Conservation (phyloP, 2,797 vertebrate species). For the Scyliorhinus canicula region DNA sequence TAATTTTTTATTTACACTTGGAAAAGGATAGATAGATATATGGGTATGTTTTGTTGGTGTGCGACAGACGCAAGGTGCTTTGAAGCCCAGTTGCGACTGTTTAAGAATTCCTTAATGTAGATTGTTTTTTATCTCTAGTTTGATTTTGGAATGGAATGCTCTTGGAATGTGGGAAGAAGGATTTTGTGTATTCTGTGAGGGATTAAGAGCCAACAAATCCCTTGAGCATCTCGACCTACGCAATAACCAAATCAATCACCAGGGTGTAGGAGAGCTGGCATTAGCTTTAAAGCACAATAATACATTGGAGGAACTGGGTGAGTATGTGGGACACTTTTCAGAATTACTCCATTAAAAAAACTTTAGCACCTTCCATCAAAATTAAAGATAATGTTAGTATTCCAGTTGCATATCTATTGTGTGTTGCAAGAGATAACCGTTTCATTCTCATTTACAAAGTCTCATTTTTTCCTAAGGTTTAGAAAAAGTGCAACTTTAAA, state of each 20-base stretch:
- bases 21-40: not conserved
- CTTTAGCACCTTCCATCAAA: not conserved
- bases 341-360: not conserved
- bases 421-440: not conserved
- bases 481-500: not conserved
- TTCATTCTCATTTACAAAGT: not conserved
- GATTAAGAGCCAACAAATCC: constrained; percentile 62
- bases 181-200: constrained; percentile 79
- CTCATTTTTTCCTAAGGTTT: not conserved
- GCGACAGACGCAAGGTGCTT: not conserved
- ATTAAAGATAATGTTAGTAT: not conserved
- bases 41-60: not conserved
- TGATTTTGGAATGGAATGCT: constrained; percentile 89
- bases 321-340: constrained; percentile 40
- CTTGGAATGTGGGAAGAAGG: constrained; percentile 79
- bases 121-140: constrained; percentile 51
- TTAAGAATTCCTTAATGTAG: not conserved
- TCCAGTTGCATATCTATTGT: not conserved
- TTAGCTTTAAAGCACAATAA: constrained; percentile 68
- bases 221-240: constrained; percentile 79
- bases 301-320: constrained; percentile 75
- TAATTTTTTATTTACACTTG: not conserved
- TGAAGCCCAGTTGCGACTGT: constrained; percentile 38
- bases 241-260: constrained; percentile 90
- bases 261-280: constrained; percentile 73